These are phyloP conservation scores for Pheosia gnoma DNA, from an alignment of 2,888 invertebrate genomes.

Conservation along the genomic window DNA sequence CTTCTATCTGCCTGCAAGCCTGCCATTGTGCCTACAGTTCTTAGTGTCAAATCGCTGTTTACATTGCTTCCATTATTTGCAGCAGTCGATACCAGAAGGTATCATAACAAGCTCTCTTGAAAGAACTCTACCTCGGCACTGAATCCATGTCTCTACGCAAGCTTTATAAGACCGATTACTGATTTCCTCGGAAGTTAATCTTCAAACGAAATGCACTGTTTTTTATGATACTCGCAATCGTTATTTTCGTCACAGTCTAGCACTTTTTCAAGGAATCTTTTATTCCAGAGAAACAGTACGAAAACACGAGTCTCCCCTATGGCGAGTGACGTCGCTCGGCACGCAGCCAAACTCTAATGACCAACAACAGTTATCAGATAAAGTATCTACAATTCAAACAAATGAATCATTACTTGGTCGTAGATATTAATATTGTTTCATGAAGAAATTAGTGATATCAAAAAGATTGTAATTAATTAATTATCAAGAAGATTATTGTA, in stretches of 20 bases:
- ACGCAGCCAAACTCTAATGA: conserved; percentile 1
- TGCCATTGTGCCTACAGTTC: no score
- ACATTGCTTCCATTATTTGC: no score
- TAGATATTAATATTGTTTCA: not conserved
- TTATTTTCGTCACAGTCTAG: not conserved
- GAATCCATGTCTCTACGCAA: no score
- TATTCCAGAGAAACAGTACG: not conserved
- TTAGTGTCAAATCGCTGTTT: no score
- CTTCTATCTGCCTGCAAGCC: no score
- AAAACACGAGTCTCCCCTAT: not conserved
- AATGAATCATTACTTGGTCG: not conserved
- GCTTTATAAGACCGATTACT: no score
- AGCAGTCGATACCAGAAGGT: no score
- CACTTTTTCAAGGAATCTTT: not conserved
- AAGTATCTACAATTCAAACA: not conserved
- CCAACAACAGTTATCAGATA: conserved; percentile 3
- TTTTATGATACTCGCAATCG: not conserved
- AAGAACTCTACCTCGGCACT: no score
- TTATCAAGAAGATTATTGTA: not conserved
- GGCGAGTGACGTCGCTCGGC: conserved; percentile 1
- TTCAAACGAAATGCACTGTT: not conserved
- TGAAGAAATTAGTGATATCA: not conserved
- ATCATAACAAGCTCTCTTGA: no score
- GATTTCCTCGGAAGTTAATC: not conserved
- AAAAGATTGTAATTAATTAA: not conserved